A percentile compares a stretch with the other conserved stretches of the same genome.
phyloP scores from a whole-genome alignment of 2,113 vertebrate species.

The Colaptes auratus region DNA sequence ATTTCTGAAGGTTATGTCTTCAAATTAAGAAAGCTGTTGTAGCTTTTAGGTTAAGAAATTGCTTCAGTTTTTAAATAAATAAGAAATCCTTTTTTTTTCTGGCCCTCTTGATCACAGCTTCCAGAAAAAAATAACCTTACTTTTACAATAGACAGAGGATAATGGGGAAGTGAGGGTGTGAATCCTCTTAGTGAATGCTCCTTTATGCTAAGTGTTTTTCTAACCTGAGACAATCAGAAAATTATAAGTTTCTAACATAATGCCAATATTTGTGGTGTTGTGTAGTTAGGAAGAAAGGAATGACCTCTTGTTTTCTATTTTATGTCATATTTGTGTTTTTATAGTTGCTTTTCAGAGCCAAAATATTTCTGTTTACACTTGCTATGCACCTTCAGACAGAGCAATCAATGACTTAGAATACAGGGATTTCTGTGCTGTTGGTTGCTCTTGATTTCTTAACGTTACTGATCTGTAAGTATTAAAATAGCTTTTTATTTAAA shows the following conservation, averaged over 20 bases:
- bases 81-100: background rate
- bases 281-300: background rate
- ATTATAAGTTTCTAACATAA: background rate
- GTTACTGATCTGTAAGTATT: background rate
- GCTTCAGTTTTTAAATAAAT: background rate
- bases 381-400: background rate
- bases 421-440: background rate
- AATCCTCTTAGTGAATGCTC: background rate
- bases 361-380: background rate
- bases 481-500: background rate
- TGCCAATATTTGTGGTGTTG: background rate
- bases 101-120: background rate
- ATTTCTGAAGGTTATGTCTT: background rate
- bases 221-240: background rate
- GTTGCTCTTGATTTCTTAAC: background rate
- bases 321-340: background rate
- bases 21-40: background rate
- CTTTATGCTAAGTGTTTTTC: background rate
- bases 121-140: background rate
- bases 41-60: background rate
- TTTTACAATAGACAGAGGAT: background rate
- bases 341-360: background rate
- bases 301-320: background rate
- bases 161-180: background rate
- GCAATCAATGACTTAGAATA: background rate